A percentile compares a stretch with the other conserved stretches of the same genome.
Evolutionary conservation across 2,888 invertebrate species (phyloP).

Genomic region (Liposcelis brunnea): DNA sequence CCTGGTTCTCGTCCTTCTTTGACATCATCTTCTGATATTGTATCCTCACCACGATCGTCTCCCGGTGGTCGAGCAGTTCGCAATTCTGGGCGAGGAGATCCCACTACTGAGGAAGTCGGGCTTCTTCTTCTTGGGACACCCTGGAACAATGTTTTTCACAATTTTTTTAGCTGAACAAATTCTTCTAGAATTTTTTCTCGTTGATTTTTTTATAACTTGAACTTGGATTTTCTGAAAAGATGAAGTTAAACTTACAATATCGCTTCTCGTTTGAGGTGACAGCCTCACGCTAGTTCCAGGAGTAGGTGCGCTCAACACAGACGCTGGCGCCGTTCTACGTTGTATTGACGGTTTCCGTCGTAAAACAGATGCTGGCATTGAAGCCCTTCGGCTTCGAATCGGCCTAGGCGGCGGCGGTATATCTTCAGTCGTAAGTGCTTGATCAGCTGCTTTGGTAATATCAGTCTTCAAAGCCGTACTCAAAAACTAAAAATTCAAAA

Average conservation of each 20-base stretch:
- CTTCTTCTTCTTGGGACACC: too few relatives aligned
- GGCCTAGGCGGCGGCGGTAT: constrained; percentile 25
- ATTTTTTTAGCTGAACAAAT: too few relatives aligned
- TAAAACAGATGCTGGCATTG: constrained; percentile 19
- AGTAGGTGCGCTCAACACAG: background rate
- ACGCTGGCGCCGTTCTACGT: constrained; percentile 12
- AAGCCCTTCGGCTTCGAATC: constrained; percentile 25
- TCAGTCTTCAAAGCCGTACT: constrained; percentile 62
- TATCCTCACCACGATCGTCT: background rate
- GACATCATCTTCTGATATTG: constrained; percentile 12
- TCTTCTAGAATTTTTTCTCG: too few relatives aligned
- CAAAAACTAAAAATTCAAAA: constrained; percentile 41
- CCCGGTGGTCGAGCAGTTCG: too few relatives aligned
- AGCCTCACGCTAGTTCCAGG: background rate
- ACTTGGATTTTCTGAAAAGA: too few relatives aligned
- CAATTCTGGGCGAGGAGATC: too few relatives aligned
- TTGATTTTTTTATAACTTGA: too few relatives aligned
- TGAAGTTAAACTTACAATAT: background rate
- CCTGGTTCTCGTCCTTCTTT: constrained; percentile 6
- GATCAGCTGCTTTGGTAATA: constrained; percentile 39
- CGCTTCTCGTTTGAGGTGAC: background rate
- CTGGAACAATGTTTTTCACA: too few relatives aligned
- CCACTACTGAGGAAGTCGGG: too few relatives aligned
- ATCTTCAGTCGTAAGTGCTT: constrained; percentile 26
- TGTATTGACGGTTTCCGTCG: background rate